A percentile compares a stretch with the other conserved stretches of the same genome.
Conservation (phyloP, 2,888 invertebrate genomes). For the Andrena chrysosceles region DNA sequence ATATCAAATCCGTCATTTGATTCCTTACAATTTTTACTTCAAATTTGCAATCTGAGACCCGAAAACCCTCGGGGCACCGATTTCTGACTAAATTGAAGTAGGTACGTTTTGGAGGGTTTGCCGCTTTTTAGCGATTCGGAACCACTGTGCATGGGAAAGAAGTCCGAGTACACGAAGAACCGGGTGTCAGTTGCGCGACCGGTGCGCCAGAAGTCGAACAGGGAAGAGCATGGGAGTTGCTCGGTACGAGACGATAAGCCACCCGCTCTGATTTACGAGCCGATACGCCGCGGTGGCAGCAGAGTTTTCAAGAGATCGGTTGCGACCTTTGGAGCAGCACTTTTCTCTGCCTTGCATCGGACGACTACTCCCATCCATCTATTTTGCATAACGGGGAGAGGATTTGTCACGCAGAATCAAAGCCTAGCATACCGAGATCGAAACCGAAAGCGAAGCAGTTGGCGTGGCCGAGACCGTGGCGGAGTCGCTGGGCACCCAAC, state of each 20-base stretch:
- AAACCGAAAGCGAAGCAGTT: not conserved
- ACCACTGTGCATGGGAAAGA: constrained; percentile 30
- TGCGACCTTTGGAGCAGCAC: not conserved
- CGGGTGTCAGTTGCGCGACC: not conserved
- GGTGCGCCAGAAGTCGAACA: constrained; percentile 22
- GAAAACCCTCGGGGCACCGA: no score
- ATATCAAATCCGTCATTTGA: no score
- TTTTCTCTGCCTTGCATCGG: no score
- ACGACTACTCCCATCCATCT: not conserved
- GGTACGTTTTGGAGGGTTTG: no score
- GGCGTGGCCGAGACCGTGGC: constrained; percentile 3
- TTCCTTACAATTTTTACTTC: no score
- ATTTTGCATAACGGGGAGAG: not conserved
- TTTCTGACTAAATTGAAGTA: no score
- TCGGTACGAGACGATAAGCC: constrained; percentile 61
- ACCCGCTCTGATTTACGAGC: constrained; percentile 67
- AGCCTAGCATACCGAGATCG: constrained; percentile 32
- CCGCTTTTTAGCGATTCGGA: no score
- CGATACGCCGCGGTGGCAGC: not conserved
- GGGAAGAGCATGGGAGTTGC: constrained; percentile 21
- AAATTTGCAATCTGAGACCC: no score
- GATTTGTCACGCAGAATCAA: constrained; percentile 22
- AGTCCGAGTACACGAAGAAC: constrained; percentile 37
- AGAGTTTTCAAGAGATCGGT: not conserved
- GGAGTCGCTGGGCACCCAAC: constrained; percentile 18